Base-by-base conservation (phyloP, 2,797 vertebrate genomes). In the Calcarius lapponicus region DNA sequence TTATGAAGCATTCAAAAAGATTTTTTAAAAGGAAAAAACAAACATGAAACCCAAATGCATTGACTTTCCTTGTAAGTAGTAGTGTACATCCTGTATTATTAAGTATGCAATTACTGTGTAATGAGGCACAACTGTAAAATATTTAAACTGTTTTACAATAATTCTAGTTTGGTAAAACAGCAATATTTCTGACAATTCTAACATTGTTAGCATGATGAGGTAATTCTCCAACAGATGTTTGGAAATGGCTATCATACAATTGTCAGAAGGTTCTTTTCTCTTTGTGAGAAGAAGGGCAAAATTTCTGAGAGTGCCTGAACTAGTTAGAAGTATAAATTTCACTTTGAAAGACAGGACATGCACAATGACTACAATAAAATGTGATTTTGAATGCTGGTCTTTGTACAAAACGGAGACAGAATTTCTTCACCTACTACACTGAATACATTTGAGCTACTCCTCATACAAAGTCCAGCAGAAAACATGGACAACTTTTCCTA, bases 141-240 rank as follows among this genome's bases (percentile, higher is more conserved):
- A 92, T 90, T 95, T 81, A 93, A 81, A 95, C 26, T 40, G 74
- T 38, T 95, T 96, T 93, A 58, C 72, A 92, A 62, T 93, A 61
- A 86, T 91, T 94, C 86, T 84, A 81, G 40, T 92, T 92, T 60
- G 22, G 60, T 32, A 90, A 90, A 93, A 73, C 36, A 31, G n/a
- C 83, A 81, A 84, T 79, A 95, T 89, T 92, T 91, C 54, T 86
- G 87, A 69, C 84, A 93, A 91, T 84, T 93, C 70, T 57, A 78
- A 26, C 34, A 51, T 62, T 76, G 45, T 79, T 91, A 82, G 76
- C 54, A 62, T 29, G 53, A 79, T 42, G 25, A 34, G 31, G 36
- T 54, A 86, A 88, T 79, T 85, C 11, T 65, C 58, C 4, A 9
- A 79, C 7, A 95, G 24, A 58, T 13, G 3, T 65, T 93, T 74